A percentile compares a stretch with the other conserved stretches of the same genome.
These are phyloP conservation scores for Bombus waltoni DNA, from an alignment of 1,140 invertebrate species.

Conservation along the genomic window DNA sequence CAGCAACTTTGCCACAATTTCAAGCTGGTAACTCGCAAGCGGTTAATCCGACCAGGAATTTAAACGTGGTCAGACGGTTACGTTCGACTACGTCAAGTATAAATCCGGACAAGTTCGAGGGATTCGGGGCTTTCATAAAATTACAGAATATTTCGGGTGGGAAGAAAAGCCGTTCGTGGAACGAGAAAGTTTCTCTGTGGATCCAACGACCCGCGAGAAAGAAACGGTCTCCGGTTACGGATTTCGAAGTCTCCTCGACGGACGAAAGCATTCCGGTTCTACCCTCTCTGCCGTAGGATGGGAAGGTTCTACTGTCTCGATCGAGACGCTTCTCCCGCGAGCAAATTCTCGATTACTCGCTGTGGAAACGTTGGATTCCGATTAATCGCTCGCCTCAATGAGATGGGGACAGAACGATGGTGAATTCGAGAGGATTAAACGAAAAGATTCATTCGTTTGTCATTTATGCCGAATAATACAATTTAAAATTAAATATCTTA, in stretches of 20 bases:
- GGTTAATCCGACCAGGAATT: conserved; percentile 17
- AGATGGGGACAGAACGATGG: too few species aligned
- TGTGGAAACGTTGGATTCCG: too few species aligned
- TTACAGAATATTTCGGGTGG: conserved; percentile 58
- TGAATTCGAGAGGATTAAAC: too few species aligned
- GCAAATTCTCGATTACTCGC: background rate
- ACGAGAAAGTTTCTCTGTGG: conserved; percentile 41
- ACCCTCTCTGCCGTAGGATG: background rate
- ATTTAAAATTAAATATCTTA: too few species aligned
- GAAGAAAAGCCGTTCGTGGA: background rate
- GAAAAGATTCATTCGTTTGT: too few species aligned
- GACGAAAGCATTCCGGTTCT: conserved; percentile 17
- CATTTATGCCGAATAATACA: too few species aligned
- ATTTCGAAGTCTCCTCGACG: conserved; percentile 40
- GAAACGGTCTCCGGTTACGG: conserved; percentile 9
- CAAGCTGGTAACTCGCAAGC: background rate
- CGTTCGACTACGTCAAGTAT: conserved; percentile 45
- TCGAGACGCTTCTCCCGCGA: background rate
- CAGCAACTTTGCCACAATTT: background rate
- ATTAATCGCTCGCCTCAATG: too few species aligned
- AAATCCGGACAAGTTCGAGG: conserved; percentile 64
- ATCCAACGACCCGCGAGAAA: conserved; percentile 10
- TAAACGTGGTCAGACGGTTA: background rate
- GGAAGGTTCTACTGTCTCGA: conserved; percentile 32
- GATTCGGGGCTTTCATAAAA: conserved; percentile 50